Conservation (phyloP, 2,888 invertebrate genomes). For the Nemoura dubitans region DNA sequence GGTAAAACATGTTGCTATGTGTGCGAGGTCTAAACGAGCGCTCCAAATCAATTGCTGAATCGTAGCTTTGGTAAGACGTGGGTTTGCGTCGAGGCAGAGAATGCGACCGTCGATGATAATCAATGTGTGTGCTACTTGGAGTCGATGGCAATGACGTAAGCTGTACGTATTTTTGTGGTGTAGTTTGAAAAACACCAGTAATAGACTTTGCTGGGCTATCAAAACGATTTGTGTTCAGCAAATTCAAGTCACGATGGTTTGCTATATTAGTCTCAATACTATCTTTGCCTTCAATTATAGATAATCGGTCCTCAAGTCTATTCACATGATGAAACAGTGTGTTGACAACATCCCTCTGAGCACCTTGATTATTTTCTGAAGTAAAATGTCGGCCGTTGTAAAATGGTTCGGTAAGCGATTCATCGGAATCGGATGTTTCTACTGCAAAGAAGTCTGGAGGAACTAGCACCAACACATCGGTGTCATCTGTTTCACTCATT, state of each 20-base stretch:
- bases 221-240: background rate
- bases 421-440: constrained; percentile 61
- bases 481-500: constrained; percentile 82
- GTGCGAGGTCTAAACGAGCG: background rate
- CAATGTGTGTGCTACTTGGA: constrained; percentile 52
- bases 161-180: constrained; percentile 55
- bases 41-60: background rate
- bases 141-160: constrained; percentile 57
- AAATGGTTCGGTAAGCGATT: constrained; percentile 61
- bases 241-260: background rate
- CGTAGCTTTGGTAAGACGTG: background rate
- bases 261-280: constrained; percentile 54
- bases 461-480: constrained; percentile 80
- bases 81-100: background rate
- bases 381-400: constrained; percentile 46
- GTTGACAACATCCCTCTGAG: constrained; percentile 63
- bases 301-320: constrained; percentile 64
- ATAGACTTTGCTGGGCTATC: constrained; percentile 15
- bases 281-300: constrained; percentile 62
- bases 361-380: constrained; percentile 2
- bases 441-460: constrained; percentile 79
- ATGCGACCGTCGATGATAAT: constrained; percentile 8
- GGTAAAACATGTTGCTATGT: background rate
- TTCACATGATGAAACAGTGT: constrained; percentile 71
- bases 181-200: constrained; percentile 51